phyloP scores from a whole-genome alignment of 2,888 invertebrate genomes.

The Leptinotarsa haldemani region DNA sequence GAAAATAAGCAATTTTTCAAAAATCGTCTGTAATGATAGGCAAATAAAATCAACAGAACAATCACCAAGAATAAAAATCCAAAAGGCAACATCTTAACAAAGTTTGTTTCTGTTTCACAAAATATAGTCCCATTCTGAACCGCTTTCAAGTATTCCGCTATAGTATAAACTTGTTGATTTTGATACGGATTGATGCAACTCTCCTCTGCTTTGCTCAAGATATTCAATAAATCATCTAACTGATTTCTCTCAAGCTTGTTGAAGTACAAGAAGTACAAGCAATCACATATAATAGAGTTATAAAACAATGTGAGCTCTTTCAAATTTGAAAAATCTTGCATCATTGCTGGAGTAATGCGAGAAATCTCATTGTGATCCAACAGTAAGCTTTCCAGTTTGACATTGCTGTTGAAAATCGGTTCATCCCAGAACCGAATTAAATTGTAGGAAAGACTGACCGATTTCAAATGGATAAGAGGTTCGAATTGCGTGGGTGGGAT shows the following conservation, averaged over 20 bases:
- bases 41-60: constrained; percentile 63
- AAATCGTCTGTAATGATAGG: constrained; percentile 65
- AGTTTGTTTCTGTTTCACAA: constrained; percentile 37
- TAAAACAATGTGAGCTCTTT: constrained; percentile 66
- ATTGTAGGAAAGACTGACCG: constrained; percentile 68
- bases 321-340: constrained; percentile 69
- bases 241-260: background rate
- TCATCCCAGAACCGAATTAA: constrained; percentile 69
- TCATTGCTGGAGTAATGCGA: constrained; percentile 70
- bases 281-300: constrained; percentile 71
- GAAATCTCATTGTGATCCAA: constrained; percentile 70
- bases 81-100: constrained; percentile 43
- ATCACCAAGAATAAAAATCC: constrained; percentile 63
- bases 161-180: constrained; percentile 43
- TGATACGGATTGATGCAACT: constrained; percentile 17
- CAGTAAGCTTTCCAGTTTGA: constrained; percentile 63
- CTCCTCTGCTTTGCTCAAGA: constrained; percentile 7
- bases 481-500: constrained; percentile 66
- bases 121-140: constrained; percentile 37
- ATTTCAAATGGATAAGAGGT: constrained; percentile 66
- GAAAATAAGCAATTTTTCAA: constrained; percentile 71
- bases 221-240: background rate
- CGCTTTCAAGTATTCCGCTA: constrained; percentile 49
- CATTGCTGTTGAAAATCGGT: constrained; percentile 67
- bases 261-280: constrained; percentile 53